These are phyloP conservation scores for Bombus polaris DNA, from an alignment of 1,140 invertebrate genomes.

Conservation along the genomic window DNA sequence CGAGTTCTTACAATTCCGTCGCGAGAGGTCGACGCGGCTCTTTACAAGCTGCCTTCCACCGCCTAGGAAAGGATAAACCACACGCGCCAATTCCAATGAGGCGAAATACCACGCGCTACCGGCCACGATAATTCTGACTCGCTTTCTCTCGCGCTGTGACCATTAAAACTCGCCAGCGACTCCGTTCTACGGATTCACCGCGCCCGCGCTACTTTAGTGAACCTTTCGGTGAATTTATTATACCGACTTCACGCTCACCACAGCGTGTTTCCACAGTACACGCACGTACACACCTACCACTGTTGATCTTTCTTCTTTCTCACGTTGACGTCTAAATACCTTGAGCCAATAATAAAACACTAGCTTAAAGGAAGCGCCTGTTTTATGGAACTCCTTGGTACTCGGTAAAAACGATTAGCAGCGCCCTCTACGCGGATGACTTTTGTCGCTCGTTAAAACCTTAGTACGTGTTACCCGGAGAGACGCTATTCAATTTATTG, in stretches of 20 bases:
- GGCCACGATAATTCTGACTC: constrained; percentile 15
- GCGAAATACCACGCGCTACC: constrained; percentile 28
- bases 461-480: neutral
- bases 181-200: constrained; percentile 33
- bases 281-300: too few relatives aligned
- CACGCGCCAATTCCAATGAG: constrained; percentile 51
- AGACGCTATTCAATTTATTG: neutral
- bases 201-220: constrained; percentile 33
- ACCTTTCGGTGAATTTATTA: constrained; percentile 57
- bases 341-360: constrained; percentile 1
- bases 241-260: neutral
- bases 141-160: constrained; percentile 48
- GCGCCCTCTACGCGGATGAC: neutral
- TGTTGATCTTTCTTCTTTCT: neutral
- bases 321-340: constrained; percentile 24
- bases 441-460: neutral
- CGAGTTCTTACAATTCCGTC: constrained; percentile 41
- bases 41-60: neutral
- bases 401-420: neutral
- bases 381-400: neutral
- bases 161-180: constrained; percentile 24
- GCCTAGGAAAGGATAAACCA: constrained; percentile 52
- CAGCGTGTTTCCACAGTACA: neutral
- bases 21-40: constrained; percentile 28
- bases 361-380: neutral